A percentile compares a stretch with the other conserved stretches of the same genome.
Evolutionary conservation across 2,888 invertebrate species (phyloP).

Genomic region (Portevinia maculata): DNA sequence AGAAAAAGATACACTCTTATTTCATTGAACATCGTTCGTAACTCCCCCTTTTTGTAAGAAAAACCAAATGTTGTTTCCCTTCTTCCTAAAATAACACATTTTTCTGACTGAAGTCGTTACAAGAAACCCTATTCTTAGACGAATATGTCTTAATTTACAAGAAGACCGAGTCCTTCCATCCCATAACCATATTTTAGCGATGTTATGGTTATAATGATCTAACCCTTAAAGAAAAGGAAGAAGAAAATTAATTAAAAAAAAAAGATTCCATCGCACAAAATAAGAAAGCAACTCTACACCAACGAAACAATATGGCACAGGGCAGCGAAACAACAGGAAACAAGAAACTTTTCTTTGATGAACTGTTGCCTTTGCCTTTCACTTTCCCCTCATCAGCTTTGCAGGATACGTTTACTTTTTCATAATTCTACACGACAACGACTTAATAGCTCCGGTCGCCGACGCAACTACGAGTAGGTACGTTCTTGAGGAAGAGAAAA

Average conservation of each 20-base stretch:
- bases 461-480: conserved; percentile 18
- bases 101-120: conserved; percentile 8
- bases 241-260: conserved; percentile 61
- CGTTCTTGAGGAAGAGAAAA: conserved; percentile 1
- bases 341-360: conserved; percentile 72
- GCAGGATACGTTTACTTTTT: conserved; percentile 68
- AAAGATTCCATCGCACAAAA: conserved; percentile 48
- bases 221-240: conserved; percentile 30
- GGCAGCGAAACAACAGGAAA: conserved; percentile 29
- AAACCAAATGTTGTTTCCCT: background rate
- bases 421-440: conserved; percentile 46
- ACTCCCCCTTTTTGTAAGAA: no score
- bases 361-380: conserved; percentile 69
- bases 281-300: conserved; percentile 38
- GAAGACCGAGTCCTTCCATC: background rate
- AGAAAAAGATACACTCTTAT: background rate
- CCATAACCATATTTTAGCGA: conserved; percentile 26
- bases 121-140: conserved; percentile 12
- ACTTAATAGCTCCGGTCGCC: conserved; percentile 37
- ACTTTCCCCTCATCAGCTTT: conserved; percentile 70
- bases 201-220: conserved; percentile 56
- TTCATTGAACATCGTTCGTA: no score
- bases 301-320: conserved; percentile 20
- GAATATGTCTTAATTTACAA: conserved; percentile 6
- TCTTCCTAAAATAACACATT: background rate